Conservation (phyloP, 2,888 invertebrate genomes). For the Allacma fusca region DNA sequence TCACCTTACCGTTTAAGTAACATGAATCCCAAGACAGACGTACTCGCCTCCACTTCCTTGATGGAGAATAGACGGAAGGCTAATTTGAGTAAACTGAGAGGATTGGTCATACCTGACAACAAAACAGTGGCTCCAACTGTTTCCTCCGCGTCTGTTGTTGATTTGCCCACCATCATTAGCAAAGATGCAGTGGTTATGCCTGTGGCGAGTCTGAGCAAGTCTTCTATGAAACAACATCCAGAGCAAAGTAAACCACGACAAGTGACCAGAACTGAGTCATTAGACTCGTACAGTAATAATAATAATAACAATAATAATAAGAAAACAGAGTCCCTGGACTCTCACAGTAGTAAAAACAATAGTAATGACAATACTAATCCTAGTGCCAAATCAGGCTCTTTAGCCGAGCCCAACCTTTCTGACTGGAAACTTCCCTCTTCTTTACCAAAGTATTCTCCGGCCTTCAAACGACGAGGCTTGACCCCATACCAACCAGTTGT, state of each 20-base stretch:
- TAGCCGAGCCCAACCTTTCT: slow-evolving; percentile 61
- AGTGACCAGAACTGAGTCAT: slow-evolving; percentile 54
- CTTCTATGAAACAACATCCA: slow-evolving; percentile 18
- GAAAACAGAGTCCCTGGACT: too few species aligned
- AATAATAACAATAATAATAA: slow-evolving; percentile 32
- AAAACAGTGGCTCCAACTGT: slow-evolving; percentile 64
- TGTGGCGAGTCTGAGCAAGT: background rate
- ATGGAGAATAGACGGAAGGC: slow-evolving; percentile 78
- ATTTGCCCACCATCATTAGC: slow-evolving; percentile 85
- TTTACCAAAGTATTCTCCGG: slow-evolving; percentile 82
- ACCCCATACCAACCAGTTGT: slow-evolving; percentile 69
- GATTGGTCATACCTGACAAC: slow-evolving; percentile 87
- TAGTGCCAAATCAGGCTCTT: slow-evolving; percentile 34
- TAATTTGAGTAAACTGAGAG: slow-evolving; percentile 82
- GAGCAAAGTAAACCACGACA: slow-evolving; percentile 27
- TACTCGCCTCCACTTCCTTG: slow-evolving; percentile 25
- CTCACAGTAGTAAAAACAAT: too few species aligned
- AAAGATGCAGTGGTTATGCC: slow-evolving; percentile 69
- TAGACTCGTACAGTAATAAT: slow-evolving; percentile 46
- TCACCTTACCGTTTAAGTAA: slow-evolving; percentile 42
- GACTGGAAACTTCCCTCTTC: slow-evolving; percentile 59
- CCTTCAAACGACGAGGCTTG: slow-evolving; percentile 79
- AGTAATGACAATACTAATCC: too few species aligned
- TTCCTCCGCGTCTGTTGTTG: slow-evolving; percentile 70
- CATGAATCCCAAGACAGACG: slow-evolving; percentile 33